phyloP scores from a whole-genome alignment of 2,888 invertebrate species.

The Ceraclea dissimilis region DNA sequence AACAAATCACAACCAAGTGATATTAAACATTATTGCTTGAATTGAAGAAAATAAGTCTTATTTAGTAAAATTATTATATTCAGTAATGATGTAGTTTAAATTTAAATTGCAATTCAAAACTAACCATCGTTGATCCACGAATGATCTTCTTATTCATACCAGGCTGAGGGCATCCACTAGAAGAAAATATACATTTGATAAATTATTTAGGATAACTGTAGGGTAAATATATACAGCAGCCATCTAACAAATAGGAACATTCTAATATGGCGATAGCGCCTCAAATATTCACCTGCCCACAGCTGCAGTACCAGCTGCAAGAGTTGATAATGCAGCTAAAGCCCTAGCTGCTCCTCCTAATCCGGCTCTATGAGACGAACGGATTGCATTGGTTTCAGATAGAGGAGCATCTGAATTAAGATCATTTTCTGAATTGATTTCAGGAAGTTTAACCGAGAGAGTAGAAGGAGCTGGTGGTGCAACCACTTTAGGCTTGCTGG shows the following conservation, averaged over 20 bases:
- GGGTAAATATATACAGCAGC: too few relatives aligned
- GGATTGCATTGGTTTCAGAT: neutral
- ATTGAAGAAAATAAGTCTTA: too few relatives aligned
- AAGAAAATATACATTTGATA: too few relatives aligned
- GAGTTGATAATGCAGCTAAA: slow-evolving; percentile 16
- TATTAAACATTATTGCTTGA: too few relatives aligned
- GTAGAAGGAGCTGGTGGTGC: slow-evolving; percentile 11
- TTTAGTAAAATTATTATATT: too few relatives aligned
- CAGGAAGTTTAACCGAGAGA: neutral
- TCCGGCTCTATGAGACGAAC: slow-evolving; percentile 27
- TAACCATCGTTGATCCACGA: neutral
- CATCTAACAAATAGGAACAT: too few relatives aligned
- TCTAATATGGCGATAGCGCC: too few relatives aligned
- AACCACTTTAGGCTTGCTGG: slow-evolving; percentile 53
- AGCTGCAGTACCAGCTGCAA: slow-evolving; percentile 22
- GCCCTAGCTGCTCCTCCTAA: slow-evolving; percentile 26
- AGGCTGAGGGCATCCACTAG: slow-evolving; percentile 3
- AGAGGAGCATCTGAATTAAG: neutral
- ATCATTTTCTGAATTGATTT: neutral
- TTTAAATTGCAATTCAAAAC: neutral
- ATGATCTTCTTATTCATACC: neutral
- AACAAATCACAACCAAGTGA: too few relatives aligned
- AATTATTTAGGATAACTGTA: neutral
- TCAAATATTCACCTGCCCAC: neutral
- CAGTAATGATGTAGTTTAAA: too few relatives aligned